phyloP scores from a whole-genome alignment of 1,140 invertebrate species.

The Megalopta genalis region DNA sequence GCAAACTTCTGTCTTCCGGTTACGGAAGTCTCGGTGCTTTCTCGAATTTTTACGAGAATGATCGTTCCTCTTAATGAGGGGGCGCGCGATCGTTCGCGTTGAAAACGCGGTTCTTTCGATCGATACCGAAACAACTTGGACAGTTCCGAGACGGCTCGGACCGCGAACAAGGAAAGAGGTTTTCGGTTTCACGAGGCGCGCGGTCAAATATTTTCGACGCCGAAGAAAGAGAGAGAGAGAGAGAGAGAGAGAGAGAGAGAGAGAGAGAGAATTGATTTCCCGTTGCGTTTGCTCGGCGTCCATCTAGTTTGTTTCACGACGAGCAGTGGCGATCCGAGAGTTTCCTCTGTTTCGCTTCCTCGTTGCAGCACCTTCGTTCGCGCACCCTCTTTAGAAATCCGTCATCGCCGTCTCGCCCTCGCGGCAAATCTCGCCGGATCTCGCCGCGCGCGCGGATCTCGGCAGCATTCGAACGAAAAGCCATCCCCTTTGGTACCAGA shows the following conservation, averaged over 20 bases:
- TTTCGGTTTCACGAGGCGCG: too few relatives aligned
- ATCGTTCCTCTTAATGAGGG: conserved; percentile 26
- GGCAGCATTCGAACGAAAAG: not conserved
- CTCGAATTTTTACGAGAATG: conserved; percentile 26
- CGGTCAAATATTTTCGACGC: not conserved
- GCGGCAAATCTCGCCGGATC: not conserved
- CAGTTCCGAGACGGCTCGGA: not conserved
- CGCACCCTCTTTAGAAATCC: conserved; percentile 18
- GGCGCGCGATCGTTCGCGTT: not conserved
- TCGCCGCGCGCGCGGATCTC: too few relatives aligned
- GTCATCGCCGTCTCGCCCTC: conserved; percentile 24
- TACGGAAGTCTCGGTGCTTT: conserved; percentile 27
- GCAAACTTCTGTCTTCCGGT: conserved; percentile 36
- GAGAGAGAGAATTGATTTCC: not conserved
- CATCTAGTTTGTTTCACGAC: conserved; percentile 30
- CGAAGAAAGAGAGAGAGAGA: not conserved
- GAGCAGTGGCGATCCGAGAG: conserved; percentile 15
- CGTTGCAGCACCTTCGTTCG: not conserved
- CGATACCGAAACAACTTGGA: not conserved
- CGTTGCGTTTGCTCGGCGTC: conserved; percentile 20
- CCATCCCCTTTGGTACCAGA: not conserved
- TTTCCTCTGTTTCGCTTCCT: not conserved
- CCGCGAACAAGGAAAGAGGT: too few relatives aligned
- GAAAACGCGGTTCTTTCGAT: not conserved
- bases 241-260: too few relatives aligned